These are phyloP conservation scores for Atrichornis clamosus DNA, from an alignment of 2,113 vertebrate genomes.

Conservation along the genomic window DNA sequence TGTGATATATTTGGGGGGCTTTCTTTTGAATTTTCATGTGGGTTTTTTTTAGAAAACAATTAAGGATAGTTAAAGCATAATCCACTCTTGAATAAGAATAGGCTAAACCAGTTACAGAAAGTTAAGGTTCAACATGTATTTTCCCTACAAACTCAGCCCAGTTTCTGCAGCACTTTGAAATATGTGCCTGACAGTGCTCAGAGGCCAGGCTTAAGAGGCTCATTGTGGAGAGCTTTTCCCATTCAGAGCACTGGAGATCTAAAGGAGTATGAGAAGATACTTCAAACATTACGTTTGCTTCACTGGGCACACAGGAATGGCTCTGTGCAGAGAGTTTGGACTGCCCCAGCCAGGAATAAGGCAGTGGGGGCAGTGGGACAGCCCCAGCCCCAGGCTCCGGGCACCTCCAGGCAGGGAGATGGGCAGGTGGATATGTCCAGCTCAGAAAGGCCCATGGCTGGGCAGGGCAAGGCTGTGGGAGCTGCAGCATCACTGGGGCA, in stretches of 20 bases:
- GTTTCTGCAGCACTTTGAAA: neutral
- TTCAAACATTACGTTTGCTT: neutral
- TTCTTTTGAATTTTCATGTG: neutral
- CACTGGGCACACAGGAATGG: neutral
- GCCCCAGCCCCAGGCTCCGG: neutral
- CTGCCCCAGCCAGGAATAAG: neutral
- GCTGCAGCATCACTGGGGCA: no score
- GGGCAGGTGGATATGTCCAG: neutral
- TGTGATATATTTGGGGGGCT: rapidly evolving
- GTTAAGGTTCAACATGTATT: neutral
- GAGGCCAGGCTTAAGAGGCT: neutral
- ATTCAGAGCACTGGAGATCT: neutral
- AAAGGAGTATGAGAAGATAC: neutral
- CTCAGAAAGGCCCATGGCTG: neutral
- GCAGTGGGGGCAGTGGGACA: neutral
- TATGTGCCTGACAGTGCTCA: neutral
- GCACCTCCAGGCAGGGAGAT: neutral
- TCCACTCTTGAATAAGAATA: neutral
- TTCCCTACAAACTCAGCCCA: neutral
- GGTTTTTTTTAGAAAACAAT: neutral
- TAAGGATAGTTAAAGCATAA: neutral
- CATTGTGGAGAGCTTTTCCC: neutral
- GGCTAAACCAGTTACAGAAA: neutral
- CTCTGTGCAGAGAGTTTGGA: neutral
- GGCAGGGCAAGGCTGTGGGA: neutral